Evolutionary conservation across 2,113 vertebrate species (phyloP).

Genomic region (cattle (Bos taurus)): DNA sequence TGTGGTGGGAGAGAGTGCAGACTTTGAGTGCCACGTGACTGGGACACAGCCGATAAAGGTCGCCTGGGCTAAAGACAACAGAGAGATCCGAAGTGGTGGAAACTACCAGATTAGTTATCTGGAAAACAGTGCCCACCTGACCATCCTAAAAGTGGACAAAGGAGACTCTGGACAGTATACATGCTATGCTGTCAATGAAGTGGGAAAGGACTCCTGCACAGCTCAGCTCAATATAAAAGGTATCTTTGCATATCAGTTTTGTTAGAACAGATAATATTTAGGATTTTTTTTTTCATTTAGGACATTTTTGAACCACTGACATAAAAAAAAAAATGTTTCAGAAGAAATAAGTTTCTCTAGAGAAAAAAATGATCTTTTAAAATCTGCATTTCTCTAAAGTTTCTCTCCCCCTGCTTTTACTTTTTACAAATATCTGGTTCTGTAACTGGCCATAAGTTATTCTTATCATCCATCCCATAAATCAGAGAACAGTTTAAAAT

Average conservation of each 20-base stretch:
- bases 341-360: neutral
- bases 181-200: constrained; percentile 92
- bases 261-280: neutral
- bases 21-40: constrained; percentile 93
- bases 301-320: neutral
- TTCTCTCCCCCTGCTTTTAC: neutral
- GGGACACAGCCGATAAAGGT: constrained; percentile 95
- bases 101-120: constrained; percentile 93
- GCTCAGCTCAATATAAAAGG: constrained; percentile 92
- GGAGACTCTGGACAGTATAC: constrained; percentile 90
- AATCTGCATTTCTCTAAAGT: neutral
- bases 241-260: constrained; percentile 66
- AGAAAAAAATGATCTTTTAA: neutral
- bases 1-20: constrained; percentile 88
- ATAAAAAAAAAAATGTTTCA: neutral
- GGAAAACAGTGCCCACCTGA: constrained; percentile 89
- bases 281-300: neutral
- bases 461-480: neutral
- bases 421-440: neutral
- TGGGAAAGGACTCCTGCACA: constrained; percentile 92
- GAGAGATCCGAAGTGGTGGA: constrained; percentile 92
- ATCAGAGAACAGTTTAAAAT: neutral
- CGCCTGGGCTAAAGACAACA: constrained; percentile 94
- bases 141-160: constrained; percentile 88
- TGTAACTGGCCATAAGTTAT: neutral